Evolutionary conservation across 2,888 invertebrate genomes (phyloP).

Genomic region (Zootermopsis nevadensis): DNA sequence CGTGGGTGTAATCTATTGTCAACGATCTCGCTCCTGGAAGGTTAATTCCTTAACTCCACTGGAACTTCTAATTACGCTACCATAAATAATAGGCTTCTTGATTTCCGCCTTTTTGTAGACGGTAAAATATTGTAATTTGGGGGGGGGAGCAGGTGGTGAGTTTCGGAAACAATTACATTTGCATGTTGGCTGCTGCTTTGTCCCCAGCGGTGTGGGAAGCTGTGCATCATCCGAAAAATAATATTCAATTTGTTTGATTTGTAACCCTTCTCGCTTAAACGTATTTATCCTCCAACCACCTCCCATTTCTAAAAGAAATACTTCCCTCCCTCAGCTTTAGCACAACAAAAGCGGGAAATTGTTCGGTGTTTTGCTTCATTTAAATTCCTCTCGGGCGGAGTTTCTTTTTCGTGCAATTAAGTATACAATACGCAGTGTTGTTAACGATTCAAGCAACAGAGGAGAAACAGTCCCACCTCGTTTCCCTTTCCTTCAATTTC

Average conservation of each 20-base stretch:
- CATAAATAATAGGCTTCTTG: too few species aligned
- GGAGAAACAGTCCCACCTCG: background rate
- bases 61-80: too few species aligned
- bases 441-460: background rate
- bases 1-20: too few species aligned
- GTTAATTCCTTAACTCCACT: too few species aligned
- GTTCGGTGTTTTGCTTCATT: constrained; percentile 18
- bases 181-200: too few species aligned
- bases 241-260: constrained; percentile 34
- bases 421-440: constrained; percentile 33
- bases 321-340: background rate
- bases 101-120: too few species aligned
- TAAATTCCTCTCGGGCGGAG: constrained; percentile 38
- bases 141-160: too few species aligned
- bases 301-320: background rate
- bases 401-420: constrained; percentile 36
- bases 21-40: too few species aligned
- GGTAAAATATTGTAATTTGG: too few species aligned
- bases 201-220: background rate
- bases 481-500: background rate
- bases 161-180: too few species aligned
- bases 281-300: background rate
- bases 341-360: background rate
- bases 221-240: background rate
- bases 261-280: background rate